Conservation (phyloP, 2,113 vertebrate genomes). For the Ginglymostoma cirratum region DNA sequence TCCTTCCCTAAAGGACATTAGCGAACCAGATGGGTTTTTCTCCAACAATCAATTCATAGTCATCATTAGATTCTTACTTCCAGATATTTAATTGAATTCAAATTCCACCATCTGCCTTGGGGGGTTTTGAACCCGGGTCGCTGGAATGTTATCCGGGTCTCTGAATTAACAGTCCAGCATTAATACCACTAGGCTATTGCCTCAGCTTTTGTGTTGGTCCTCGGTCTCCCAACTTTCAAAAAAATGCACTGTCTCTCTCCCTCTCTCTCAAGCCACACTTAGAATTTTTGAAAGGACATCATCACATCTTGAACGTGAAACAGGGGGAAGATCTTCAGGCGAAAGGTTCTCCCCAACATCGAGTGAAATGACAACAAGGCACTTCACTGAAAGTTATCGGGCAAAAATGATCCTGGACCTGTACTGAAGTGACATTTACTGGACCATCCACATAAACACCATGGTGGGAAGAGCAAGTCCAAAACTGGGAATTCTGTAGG, state of each 20-base stretch:
- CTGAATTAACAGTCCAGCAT: no score
- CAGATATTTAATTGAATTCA: no score
- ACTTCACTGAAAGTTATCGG: background rate
- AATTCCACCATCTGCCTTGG: no score
- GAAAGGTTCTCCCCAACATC: background rate
- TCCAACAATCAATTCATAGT: no score
- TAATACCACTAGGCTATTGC: no score
- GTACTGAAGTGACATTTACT: background rate
- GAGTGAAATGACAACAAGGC: background rate
- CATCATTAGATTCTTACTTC: no score
- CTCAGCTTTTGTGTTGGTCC: background rate
- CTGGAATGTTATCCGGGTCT: no score
- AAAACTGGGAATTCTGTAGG: background rate
- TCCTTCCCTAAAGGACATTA: no score
- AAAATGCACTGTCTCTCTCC: background rate
- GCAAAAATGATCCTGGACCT: background rate
- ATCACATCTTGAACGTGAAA: background rate
- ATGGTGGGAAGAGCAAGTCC: background rate
- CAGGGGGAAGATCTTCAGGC: background rate
- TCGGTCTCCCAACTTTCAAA: background rate
- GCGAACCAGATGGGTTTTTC: no score
- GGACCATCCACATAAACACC: background rate
- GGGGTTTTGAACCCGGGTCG: no score
- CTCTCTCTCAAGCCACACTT: background rate
- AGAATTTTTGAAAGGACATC: background rate